Base-by-base conservation (phyloP, 2,113 vertebrate species). In the Trinectes maculatus region DNA sequence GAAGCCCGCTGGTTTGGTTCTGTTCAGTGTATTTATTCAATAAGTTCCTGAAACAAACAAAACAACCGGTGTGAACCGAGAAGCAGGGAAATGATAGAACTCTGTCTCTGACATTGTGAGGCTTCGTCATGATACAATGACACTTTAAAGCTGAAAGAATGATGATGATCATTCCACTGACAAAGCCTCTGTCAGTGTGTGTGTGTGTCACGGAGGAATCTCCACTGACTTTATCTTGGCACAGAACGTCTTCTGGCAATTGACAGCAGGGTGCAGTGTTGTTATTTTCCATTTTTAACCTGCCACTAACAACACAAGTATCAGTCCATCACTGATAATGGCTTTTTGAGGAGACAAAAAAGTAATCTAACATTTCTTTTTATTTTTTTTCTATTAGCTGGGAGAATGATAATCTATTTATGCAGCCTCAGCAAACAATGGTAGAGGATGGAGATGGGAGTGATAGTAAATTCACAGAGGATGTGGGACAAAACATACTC, bases 141-240 rank as follows among this genome's bases (percentile, higher is more conserved):
- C 15, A 3, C 1, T 36, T 67, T 71, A 19, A 24, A 13, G 4
- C 11, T 9, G 12, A n/a, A n/a, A n/a, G n/a, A n/a, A 25, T 44
- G 10, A 28, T 19, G 13, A 39, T n/a, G 8, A 56, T 63, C 53
- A 22, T 55, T 43, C 15, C 13, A n/a, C 21, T 8, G 13, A 46
- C 15, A 52, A 18, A 37, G n/a, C 60, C 42, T 5, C 34, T 71
- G 54, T 57, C 16, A 36, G 24, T 37, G 47, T 52, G 31, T 16
- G 28, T n/a, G 34, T 34, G 31, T 57, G 24, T 76, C 64, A 64
- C 51, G 54, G 36, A 53, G 34, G 62, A 44, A 65, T 65, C 29
- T 15, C 8, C 28, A 39, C n/a, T 70, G 63, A 43, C 52, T 67
- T 80, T 75, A 34, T 64, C 55, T 84, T 84, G 64, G 68, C 82